Evolutionary conservation across 2,113 vertebrate genomes (phyloP), one percentile per base, ranked within the genome.

Genomic region (Egretta garzetta): DNA sequence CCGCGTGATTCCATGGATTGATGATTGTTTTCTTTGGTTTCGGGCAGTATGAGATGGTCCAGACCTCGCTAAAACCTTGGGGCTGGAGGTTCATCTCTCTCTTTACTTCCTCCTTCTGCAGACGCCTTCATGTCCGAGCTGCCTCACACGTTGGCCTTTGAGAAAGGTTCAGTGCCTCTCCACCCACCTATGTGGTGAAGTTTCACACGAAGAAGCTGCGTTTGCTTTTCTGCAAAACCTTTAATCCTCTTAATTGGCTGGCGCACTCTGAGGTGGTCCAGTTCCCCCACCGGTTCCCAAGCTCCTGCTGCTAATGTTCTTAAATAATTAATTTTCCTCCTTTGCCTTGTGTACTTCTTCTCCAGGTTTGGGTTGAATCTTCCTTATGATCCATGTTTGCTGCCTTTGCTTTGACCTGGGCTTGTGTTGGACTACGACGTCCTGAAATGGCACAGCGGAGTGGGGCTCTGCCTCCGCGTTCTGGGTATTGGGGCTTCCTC

Each of bases 191-290:
- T 8, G 18, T 3, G 33, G 58, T 32, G 20, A 7, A 68, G 35
- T 56, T 94, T 94, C 86, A 80, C 87, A 70, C 0, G 0, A 52
- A 87, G 70, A 28, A 33, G 62, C 49, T 43, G n/a, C 14, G 30
- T 77, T 84, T 67, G 72, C 68, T 80, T 86, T 55, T 14, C 75
- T 87, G 91, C 70, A 73, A 72, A 73, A 9, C 10, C 80, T 80
- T 89, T 95, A 89, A 93, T 95, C 91, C 62, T 43, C 49, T 79
- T 95, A 97, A 87, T 85, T 89, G 67, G 63, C 85, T 0, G 5
- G 27, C 60, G 77, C 15, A 2, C 88, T 80, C 74, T 6, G 0
- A 58, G 95, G 91, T 94, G 95, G 95, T 85, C 95, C 9, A 1
- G 43, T 37, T 93, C 52, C 63, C 73, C 62, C 73, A 9, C 32